A percentile compares a stretch with the other conserved stretches of the same genome.
phyloP scores from a whole-genome alignment of 2,888 invertebrate genomes.

The Zeuzera pyrina region DNA sequence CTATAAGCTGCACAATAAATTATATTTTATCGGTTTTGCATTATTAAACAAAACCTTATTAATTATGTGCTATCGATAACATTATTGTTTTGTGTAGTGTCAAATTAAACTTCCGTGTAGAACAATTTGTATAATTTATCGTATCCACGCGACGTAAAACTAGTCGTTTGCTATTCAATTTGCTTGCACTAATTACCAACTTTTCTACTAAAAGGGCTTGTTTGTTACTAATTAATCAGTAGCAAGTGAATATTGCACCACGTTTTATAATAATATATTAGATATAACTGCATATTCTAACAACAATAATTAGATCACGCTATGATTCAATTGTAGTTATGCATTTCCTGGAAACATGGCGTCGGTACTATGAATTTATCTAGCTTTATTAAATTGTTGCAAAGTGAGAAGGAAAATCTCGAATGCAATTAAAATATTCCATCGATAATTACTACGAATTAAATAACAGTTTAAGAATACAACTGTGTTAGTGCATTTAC shows the following conservation, averaged over 20 bases:
- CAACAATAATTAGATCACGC: constrained; percentile 24
- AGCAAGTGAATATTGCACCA: constrained; percentile 14
- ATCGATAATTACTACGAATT: neutral
- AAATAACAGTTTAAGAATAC: neutral
- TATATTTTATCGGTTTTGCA: no score
- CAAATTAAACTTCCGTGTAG: no score
- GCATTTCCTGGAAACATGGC: constrained; percentile 33
- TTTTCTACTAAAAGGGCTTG: constrained; percentile 16
- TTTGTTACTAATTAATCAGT: constrained; percentile 20
- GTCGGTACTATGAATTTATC: constrained; percentile 30
- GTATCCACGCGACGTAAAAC: constrained; percentile 15
- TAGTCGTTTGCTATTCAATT: constrained; percentile 13
- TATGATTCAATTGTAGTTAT: constrained; percentile 32
- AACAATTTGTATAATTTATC: constrained; percentile 6
- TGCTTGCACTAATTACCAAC: constrained; percentile 17
- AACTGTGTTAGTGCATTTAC: neutral
- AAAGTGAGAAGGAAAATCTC: constrained; percentile 11
- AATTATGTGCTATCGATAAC: no score
- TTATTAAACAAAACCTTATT: no score
- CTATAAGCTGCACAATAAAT: no score
- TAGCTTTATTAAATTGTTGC: constrained; percentile 17
- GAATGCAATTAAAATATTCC: constrained; percentile 14
- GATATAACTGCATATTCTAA: no score
- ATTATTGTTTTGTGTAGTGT: no score
- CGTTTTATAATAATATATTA: constrained; percentile 14